A percentile compares a stretch with the other conserved stretches of the same genome.
These are phyloP conservation scores for Tetrapedia diversipes DNA, from an alignment of 2,888 invertebrate species.

Conservation along the genomic window DNA sequence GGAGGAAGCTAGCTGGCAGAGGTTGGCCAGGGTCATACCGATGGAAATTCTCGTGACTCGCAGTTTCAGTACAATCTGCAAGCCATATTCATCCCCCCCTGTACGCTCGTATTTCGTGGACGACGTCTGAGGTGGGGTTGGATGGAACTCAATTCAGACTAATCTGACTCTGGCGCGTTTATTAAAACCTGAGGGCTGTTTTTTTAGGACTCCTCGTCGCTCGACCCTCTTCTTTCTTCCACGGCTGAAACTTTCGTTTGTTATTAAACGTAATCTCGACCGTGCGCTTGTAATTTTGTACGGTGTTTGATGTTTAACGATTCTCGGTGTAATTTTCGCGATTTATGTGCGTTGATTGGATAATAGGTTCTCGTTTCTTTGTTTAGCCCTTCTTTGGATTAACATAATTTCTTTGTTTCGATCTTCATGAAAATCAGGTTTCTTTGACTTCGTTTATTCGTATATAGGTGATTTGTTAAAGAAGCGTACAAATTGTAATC, in stretches of 20 bases:
- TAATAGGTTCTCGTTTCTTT: no score
- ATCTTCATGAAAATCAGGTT: no score
- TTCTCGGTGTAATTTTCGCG: neutral
- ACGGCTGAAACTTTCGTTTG: neutral
- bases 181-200: conserved; percentile 66
- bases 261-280: neutral
- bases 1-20: conserved; percentile 62
- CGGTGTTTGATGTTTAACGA: neutral
- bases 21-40: conserved; percentile 66
- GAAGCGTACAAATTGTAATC: no score
- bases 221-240: neutral
- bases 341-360: no score
- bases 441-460: no score
- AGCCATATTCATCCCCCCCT: conserved; percentile 59
- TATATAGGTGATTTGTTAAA: no score
- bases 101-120: conserved; percentile 21
- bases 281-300: conserved; percentile 7
- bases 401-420: no score
- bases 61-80: conserved; percentile 74
- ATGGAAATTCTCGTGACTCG: conserved; percentile 73
- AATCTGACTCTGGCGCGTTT: conserved; percentile 70
- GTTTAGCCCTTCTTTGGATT: no score
- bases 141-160: conserved; percentile 76
- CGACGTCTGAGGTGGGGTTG: conserved; percentile 40
- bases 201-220: conserved; percentile 13